These are phyloP conservation scores for Flexamia atlantica DNA, from an alignment of 2,888 invertebrate species.

Conservation along the genomic window DNA sequence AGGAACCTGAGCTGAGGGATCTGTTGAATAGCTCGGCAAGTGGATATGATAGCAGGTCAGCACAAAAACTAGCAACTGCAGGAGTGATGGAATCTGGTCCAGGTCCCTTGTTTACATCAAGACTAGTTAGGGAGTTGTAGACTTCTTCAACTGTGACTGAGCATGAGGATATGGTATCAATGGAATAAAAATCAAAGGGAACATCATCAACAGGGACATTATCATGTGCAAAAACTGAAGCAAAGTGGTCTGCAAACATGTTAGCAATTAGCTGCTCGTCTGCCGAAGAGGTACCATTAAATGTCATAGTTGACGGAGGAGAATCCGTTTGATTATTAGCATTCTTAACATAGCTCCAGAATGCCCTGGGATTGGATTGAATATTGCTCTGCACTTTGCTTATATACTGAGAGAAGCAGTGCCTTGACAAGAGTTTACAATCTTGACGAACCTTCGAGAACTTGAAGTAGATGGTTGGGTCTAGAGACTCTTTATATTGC, in stretches of 20 bases:
- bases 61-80: slow-evolving; percentile 10
- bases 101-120: slow-evolving; percentile 24
- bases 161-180: not conserved
- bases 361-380: not conserved
- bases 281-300: slow-evolving; percentile 2
- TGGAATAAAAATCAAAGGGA: not conserved
- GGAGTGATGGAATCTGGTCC: slow-evolving; percentile 28
- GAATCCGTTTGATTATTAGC: not conserved
- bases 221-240: not conserved
- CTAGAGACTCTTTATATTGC: not conserved
- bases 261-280: not conserved
- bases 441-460: not conserved
- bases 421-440: not conserved
- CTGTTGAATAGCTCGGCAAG: slow-evolving; percentile 4
- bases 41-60: not conserved
- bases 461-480: not conserved
- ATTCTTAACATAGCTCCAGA: slow-evolving; percentile 28
- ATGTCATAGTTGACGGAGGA: not conserved
- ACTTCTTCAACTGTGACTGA: not conserved
- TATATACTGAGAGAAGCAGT: not conserved
- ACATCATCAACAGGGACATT: too few relatives aligned
- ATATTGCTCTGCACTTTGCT: not conserved
- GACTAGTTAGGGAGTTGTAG: not conserved
- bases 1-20: not conserved
- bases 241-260: not conserved